Evolutionary conservation across 2,797 vertebrate species (phyloP), one percentile per base, ranked within the genome.

Genomic region (Acrossocheilus fasciatus): DNA sequence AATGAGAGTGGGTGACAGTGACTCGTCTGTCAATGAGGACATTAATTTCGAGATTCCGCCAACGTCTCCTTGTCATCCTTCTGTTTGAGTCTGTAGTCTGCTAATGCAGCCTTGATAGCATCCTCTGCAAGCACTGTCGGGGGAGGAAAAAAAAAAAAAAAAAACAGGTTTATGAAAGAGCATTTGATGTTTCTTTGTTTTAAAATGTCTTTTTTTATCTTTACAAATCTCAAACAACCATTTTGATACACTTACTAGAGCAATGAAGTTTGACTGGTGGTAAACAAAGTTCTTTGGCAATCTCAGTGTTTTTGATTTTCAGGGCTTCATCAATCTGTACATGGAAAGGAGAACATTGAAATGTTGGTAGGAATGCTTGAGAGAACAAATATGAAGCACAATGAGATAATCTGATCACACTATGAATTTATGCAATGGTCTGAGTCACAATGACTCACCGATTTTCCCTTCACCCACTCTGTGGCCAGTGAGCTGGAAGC

Each of bases 191-290:
- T 15, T 36, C 26, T 26, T 26, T 26, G 26, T 77, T 66, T 52
- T 12, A 2, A 30, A 30, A 30, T 30, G 30, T 30, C n/a, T 69
- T 62, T 39, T 52, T 62, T 9, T 41, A 4, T 30, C 17, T 54
- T 54, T 68, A 45, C 14, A 41, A 26, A 26, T 15, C 18, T 23
- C 47, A 70, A 66, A 69, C 3, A 23, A 12, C 34, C 4, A 41
- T 7, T 62, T 73, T 57, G 3, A 54, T 45, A 36, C 50, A 50
- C 88, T 95, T 95, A 99, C 98, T 99, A 17, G 98, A 99, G 93
- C 98, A 99, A 94, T 99, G 98, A 83, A 99, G 96, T 54, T 99
- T 99, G 76, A 99, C 98, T 0, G 98, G 98, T 0, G 98, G 98
- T 50, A 99, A 97, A 94, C 97, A 96, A 72, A 99, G 97, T 59